Conservation (phyloP, 2,113 vertebrate species). For the Heptranchias perlo region DNA sequence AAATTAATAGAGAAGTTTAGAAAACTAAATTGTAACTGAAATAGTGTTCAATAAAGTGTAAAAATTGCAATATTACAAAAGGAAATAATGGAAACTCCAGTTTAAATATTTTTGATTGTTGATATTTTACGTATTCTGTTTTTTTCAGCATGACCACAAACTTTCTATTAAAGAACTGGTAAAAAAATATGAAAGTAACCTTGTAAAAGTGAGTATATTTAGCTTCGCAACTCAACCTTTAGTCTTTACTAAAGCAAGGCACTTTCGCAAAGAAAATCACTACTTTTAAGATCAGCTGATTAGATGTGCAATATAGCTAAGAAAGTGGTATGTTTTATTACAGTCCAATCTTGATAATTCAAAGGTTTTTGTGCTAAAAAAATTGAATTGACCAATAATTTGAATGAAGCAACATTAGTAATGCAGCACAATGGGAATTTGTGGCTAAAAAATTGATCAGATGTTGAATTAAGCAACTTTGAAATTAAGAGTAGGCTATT, state of each 20-base stretch:
- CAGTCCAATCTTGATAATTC: background rate
- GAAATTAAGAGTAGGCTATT: background rate
- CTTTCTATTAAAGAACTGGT: slow-evolving; percentile 57
- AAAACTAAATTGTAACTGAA: background rate
- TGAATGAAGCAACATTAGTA: background rate
- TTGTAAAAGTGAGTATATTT: slow-evolving; percentile 56
- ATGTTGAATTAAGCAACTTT: background rate
- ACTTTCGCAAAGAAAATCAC: background rate
- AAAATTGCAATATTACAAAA: background rate
- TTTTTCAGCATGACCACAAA: slow-evolving; percentile 63
- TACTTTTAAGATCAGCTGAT: background rate
- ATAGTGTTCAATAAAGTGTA: background rate
- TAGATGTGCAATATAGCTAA: background rate
- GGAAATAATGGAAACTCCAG: background rate
- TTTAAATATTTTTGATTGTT: background rate
- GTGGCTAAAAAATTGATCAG: background rate
- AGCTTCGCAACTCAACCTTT: background rate
- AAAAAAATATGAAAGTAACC: slow-evolving; percentile 57
- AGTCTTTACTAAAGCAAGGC: background rate
- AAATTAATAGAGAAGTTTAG: background rate
- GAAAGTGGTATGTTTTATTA: background rate
- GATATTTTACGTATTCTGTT: background rate
- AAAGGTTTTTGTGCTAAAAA: background rate
- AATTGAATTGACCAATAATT: background rate
- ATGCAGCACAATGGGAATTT: no score